Evolutionary conservation across 2,888 invertebrate species (phyloP), one percentile per base, ranked within the genome.

Genomic region (Mallateleia sp.): DNA sequence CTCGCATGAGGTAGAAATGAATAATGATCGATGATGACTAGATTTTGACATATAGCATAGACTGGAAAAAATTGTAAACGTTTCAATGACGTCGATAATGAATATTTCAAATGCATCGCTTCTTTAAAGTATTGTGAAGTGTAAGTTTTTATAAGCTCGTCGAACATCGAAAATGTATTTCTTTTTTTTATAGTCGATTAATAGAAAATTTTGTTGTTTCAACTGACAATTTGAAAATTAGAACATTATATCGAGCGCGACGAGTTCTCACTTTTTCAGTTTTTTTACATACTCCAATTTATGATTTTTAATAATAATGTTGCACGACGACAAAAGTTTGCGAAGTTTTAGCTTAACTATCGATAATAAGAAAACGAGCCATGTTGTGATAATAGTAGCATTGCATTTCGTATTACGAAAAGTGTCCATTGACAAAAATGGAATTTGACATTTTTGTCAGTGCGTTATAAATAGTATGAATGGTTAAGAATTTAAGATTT

Each of bases 361-460:
- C 14, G 56, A 32, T 69, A 11, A 32, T 34, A 38, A 69, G 69
- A 28, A 54, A 52, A 54, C 38, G 38, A 71, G 58, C 71, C 56
- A 45, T 56, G 20, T 56, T 71, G 71, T 58, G 71, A 71, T 71
- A 58, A 58, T 45, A 56, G 28, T 58, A 71, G 18, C 56, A 56
- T 58, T 71, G 71, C 56, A 71, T 56, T 58, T 71, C 20, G 15
- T 58, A 45, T 42, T 71, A 9, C 7, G 18, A 45, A 67, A 56
- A 18, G 25, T 45, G 14, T 71, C 20, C 25, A 58, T 28, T 56
- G 18, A 45, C 7, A 25, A 52, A 42, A 58, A 71, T 71, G 71
- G 15, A 28, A 18, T 14, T 56, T 25, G 56, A 25, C 25, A 15
- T 28, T 56, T 58, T 71, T 54, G 56, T 71, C 42, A n/a, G 15